phyloP scores from a whole-genome alignment of 1,140 invertebrate genomes.

The Apis laboriosa region DNA sequence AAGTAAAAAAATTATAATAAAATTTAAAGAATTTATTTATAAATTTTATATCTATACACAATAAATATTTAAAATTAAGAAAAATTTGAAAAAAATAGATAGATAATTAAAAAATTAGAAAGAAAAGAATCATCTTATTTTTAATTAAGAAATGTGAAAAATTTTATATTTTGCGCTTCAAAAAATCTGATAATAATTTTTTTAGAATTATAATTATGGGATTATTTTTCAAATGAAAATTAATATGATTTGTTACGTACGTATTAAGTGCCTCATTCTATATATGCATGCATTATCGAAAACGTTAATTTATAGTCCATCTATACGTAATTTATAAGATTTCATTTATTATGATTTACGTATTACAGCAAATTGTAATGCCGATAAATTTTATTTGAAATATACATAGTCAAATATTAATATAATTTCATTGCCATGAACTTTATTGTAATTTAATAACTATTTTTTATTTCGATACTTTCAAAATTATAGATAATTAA shows the following conservation, averaged over 20 bases:
- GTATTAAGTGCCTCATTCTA: slow-evolving; percentile 24
- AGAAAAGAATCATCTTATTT: not conserved
- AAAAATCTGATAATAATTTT: too few relatives aligned
- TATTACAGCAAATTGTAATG: not conserved
- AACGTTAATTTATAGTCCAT: not conserved
- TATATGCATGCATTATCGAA: not conserved
- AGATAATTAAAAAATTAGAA: not conserved
- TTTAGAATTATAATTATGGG: too few relatives aligned
- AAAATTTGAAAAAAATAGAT: not conserved
- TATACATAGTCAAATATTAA: slow-evolving; percentile 2
- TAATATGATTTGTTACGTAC: not conserved
- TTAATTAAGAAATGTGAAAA: not conserved
- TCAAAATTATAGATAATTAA: not conserved
- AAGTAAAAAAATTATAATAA: not conserved
- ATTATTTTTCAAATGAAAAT: not conserved
- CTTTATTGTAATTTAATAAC: not conserved
- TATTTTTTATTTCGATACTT: not conserved
- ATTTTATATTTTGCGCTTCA: not conserved
- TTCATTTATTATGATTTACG: not conserved
- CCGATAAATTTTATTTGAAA: slow-evolving; percentile 9
- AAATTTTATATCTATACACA: not conserved
- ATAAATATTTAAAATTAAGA: not conserved
- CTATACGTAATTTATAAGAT: not conserved
- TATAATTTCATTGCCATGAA: not conserved
- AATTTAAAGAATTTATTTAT: not conserved